phyloP scores from a whole-genome alignment of 2,113 vertebrate species.

The Amblyopsis rosae region DNA sequence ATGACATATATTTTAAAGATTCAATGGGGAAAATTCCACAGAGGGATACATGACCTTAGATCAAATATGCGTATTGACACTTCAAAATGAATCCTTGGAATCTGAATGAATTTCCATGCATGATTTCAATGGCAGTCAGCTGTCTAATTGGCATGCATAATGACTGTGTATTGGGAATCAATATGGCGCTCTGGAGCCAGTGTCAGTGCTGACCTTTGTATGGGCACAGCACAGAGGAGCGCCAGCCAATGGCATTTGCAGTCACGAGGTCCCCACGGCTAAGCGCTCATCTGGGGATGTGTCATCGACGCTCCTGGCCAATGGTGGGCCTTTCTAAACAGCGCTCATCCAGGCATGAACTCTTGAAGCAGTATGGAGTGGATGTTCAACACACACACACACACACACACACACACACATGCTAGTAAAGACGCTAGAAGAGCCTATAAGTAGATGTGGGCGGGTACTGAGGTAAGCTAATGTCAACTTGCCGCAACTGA shows the following conservation, averaged over 20 bases:
- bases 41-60: slow-evolving; percentile 28
- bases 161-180: slow-evolving; percentile 67
- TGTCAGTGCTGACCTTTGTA: slow-evolving; percentile 75
- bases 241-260: slow-evolving; percentile 69
- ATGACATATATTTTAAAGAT: neutral
- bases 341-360: slow-evolving; percentile 22
- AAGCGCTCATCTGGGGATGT: slow-evolving; percentile 45
- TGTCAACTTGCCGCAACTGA: no score
- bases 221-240: slow-evolving; percentile 42
- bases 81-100: slow-evolving; percentile 44
- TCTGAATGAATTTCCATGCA: slow-evolving; percentile 56
- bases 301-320: slow-evolving; percentile 56
- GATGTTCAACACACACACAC: no score
- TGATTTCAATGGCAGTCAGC: slow-evolving; percentile 61
- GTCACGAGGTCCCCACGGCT: slow-evolving; percentile 56
- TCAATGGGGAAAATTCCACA: slow-evolving; percentile 9
- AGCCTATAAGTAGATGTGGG: no score
- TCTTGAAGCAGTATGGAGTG: neutral
- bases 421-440: neutral
- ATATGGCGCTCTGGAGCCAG: slow-evolving; percentile 58
- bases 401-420: neutral
- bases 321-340: slow-evolving; percentile 36
- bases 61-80: slow-evolving; percentile 40
- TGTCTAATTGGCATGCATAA: slow-evolving; percentile 63
- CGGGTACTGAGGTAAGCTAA: no score